These are phyloP conservation scores for Poeciliopsis turneri DNA, from an alignment of 2,797 vertebrate species.

Conservation along the genomic window DNA sequence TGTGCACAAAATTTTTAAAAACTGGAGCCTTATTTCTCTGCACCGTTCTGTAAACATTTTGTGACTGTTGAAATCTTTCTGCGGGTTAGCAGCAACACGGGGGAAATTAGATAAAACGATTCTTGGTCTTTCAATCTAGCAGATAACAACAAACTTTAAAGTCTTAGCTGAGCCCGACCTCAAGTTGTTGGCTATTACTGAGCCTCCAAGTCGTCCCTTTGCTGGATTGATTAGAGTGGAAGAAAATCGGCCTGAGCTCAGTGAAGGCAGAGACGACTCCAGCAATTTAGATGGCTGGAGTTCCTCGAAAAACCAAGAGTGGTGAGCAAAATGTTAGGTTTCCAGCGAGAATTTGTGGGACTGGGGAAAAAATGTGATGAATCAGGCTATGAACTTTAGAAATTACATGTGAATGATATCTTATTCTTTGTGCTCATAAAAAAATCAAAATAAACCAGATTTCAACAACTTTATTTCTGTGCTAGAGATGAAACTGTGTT, in stretches of 20 bases:
- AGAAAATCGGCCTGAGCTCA: background rate
- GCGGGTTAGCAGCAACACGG: background rate
- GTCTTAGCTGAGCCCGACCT: conserved; percentile 10
- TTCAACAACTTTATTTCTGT: background rate
- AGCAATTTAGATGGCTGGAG: conserved; percentile 26
- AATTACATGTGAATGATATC: conserved; percentile 3
- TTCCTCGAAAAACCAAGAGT: conserved; percentile 1
- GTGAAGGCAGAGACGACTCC: conserved; percentile 8
- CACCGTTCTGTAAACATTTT: background rate
- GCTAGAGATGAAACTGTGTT: background rate
- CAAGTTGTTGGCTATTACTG: conserved; percentile 7
- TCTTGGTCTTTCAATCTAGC: background rate
- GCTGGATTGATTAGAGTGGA: conserved; percentile 16
- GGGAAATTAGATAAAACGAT: background rate
- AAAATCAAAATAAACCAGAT: background rate
- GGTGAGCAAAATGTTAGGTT: background rate
- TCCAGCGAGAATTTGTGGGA: background rate
- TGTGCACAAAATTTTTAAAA: background rate
- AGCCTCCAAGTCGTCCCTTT: conserved; percentile 21
- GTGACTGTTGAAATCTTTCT: background rate
- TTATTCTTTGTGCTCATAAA: background rate
- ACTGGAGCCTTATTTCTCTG: background rate
- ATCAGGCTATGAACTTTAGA: background rate
- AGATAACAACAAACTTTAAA: conserved; percentile 4
- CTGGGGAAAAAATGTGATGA: conserved; percentile 6